Evolutionary conservation across 2,113 vertebrate species (phyloP), one percentile per base, ranked within the genome.

Genomic region (Paraplagusia blochii): DNA sequence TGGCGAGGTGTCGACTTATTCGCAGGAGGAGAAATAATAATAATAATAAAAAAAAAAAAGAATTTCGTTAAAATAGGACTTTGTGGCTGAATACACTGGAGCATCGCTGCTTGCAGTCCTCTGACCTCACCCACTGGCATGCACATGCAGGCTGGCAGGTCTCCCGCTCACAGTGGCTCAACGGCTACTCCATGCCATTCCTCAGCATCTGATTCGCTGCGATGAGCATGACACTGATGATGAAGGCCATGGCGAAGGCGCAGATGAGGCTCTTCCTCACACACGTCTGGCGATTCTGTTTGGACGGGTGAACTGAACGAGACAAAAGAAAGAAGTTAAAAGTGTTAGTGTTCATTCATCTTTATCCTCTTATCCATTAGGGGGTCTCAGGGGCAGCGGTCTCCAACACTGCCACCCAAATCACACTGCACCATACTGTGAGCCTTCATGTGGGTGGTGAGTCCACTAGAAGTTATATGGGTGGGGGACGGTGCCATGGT

Each of bases 221-320:
- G 9, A 98, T 99, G 88, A 99, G 87, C 96, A 99, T 98, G 87
- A 99, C 97, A 33, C 97, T 99, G 80, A 99, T 99, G 85, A 99
- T 99, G 90, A 99, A 99, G 75, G 97, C 97, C 96, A 99, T 98
- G 84, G 95, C 97, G n/a, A 99, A 99, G 19, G 97, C 96, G 79
- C 97, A 99, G 87, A 99, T 98, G 81, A 99, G 93, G 86, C 96
- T 98, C 91, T 99, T 99, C 80, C 97, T 93, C 63, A 99, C 96
- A 0, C 97, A 99, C 17, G 97, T 98, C 92, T 99, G 97, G 2
- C 97, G 89, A 89, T 98, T 99, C 89, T 98, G 95, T 85, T 98
- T 99, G 73, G 95, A 93, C 12, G 96, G 93, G 48, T 99, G 95
- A 77, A 99, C 97, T 99, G 85, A n/a, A 71, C 49, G 14, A 39